These are phyloP conservation scores for Cuniculus paca DNA, from an alignment of 2,797 vertebrate genomes.

Conservation along the genomic window DNA sequence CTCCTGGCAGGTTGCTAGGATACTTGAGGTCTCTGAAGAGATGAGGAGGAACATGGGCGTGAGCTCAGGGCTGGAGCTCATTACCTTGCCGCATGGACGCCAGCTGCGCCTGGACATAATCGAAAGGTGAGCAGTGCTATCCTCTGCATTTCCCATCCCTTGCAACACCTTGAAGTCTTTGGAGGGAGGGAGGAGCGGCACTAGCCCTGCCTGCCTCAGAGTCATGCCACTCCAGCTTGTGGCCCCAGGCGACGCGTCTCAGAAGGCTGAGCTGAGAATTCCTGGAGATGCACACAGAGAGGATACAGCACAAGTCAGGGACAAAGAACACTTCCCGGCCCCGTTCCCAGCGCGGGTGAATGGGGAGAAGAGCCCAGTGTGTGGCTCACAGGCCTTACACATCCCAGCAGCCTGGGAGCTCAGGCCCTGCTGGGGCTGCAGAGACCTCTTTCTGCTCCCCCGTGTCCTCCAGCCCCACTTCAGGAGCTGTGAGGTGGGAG, in stretches of 20 bases:
- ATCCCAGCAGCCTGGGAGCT: background rate
- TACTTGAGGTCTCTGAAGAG: constrained; percentile 95
- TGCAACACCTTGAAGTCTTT: background rate
- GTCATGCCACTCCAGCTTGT: accelerated
- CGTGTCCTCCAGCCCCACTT: background rate
- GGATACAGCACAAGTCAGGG: background rate
- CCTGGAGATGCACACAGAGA: background rate
- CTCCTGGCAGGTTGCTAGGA: constrained; percentile 93
- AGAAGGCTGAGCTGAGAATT: background rate
- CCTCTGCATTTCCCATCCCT: background rate
- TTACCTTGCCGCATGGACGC: constrained; percentile 95
- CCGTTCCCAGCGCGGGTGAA: background rate
- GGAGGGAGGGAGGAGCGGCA: background rate
- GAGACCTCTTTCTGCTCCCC: background rate
- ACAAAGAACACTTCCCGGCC: background rate
- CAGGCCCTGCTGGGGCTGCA: background rate
- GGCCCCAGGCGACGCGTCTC: background rate
- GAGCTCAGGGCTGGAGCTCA: constrained; percentile 95
- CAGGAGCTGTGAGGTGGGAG: background rate
- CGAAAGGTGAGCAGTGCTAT: constrained; percentile 92
- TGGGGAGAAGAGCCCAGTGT: background rate
- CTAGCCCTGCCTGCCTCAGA: background rate
- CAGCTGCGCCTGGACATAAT: constrained; percentile 97
- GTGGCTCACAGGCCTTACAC: background rate
- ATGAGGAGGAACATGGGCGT: constrained; percentile 95